Evolutionary conservation across 2,113 vertebrate genomes (phyloP), one percentile per base, ranked within the genome.

Genomic region (Tautogolabrus adspersus): DNA sequence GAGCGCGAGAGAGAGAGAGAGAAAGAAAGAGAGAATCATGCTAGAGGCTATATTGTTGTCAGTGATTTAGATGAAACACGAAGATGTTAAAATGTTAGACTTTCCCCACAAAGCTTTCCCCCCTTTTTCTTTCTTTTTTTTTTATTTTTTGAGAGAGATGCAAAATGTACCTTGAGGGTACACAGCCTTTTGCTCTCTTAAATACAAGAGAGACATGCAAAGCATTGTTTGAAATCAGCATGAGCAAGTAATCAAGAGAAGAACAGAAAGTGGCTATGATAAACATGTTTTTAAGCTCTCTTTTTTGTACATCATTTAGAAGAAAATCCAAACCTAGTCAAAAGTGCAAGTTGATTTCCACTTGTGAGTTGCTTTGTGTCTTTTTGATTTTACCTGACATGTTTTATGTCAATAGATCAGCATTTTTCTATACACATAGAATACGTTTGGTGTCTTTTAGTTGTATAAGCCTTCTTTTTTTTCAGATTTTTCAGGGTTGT

Each of bases 21-120:
- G 75, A 72, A 75, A 60, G 56, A 83, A 75, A 78, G 78, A 87
- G 89, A 86, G 94, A 95, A 87, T 90, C 92, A 88, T 86, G 93
- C 93, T 95, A 88, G 92, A 94, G 90, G 91, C 93, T 95, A 93
- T 72, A 95, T 94, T 95, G 94, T 94, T 96, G 93, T 94, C 94
- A 93, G 87, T 95, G 86, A 94, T 96, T 94, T 90, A 94, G 93
- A 93, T 93, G 90, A 95, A 91, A 94, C 92, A 88, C 88, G 71
- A 88, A 90, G 84, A 86, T 93, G 93, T 92, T 94, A 93, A 93
- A 94, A 91, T 94, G 89, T 91, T 93, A 90, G 79, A 92, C 91
- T 92, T 86, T 68, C 88, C 84, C 85, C 87, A 92, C 88, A 92
- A 92, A 92, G 90, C 87, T 72, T 86, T 26, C 26, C 26, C 72